Conservation (phyloP, 2,113 vertebrate species). For the Salvelinus alpinus region DNA sequence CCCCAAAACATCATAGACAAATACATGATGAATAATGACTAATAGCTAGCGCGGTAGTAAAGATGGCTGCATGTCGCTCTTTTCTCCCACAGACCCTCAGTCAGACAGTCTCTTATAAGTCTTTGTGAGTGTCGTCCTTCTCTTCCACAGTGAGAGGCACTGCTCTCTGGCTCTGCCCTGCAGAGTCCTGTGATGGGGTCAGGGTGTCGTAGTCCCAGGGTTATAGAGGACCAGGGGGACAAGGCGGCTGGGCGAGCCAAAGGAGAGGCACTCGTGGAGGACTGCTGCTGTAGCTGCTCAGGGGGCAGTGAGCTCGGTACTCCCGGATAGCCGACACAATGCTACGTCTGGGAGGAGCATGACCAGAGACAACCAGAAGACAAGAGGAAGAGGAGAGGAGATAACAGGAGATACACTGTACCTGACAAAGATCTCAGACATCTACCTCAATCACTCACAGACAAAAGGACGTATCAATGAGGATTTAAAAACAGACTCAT, state of each 20-base stretch:
- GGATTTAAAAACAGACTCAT: neutral
- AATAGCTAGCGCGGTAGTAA: conserved; percentile 1
- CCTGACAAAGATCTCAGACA: no score
- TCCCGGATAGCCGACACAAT: conserved; percentile 16
- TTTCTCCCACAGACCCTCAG: conserved; percentile 17
- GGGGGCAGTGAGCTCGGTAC: neutral
- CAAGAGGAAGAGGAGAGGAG: neutral
- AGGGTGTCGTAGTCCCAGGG: neutral
- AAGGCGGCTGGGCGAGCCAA: conserved; percentile 3
- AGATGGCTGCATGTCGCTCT: neutral
- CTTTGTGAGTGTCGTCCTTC: conserved; percentile 2
- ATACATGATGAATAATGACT: conserved; percentile 11
- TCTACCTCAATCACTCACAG: no score
- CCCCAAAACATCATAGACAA: neutral
- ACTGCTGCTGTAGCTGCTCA: conserved; percentile 19
- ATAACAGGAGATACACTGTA: neutral
- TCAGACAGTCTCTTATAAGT: conserved; percentile 5
- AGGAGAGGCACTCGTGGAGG: conserved; percentile 35
- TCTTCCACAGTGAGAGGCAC: conserved; percentile 1
- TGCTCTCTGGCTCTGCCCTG: neutral
- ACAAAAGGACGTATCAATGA: neutral
- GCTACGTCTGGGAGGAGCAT: conserved; percentile 18
- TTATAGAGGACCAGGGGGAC: conserved; percentile 7
- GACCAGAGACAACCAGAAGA: neutral
- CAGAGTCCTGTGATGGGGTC: neutral